Base-by-base conservation (phyloP, 64 coral and sea anemone species). In the Orbicella faveolata region DNA sequence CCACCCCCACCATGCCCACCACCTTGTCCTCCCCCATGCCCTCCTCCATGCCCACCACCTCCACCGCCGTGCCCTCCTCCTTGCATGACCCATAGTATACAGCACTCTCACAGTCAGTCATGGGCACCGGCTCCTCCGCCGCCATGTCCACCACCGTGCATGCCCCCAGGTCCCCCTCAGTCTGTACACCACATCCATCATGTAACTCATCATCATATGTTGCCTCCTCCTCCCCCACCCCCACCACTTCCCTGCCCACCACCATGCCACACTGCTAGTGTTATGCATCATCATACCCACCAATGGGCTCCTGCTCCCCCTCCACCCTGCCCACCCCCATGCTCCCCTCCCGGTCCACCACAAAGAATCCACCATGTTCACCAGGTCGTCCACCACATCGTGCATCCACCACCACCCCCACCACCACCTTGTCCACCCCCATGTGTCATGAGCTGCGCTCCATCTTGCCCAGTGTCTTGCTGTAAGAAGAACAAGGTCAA, bases 401-500 rank as follows among this genome's bases (percentile, higher is more conserved):
- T 95, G 9, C 94, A 95, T 39, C 94, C 94, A 88, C 94, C 94
- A 87, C 93, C 93, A 83, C 88, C 88, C 12, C 88, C 93, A 61
- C 88, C 91, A 81, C 84, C 91, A 70, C 52, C 81, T 9, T 88
- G 75, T 13, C 74, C 88, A 6, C 93, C 93, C 53, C 75, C 79
- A 0, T 91, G 89, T 69, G 75, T 16, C 55, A 16, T 59, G 55
- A 87, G 64, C 64, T 89, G 88, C 19, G 84, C 89, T 74, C 88
- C 93, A 63, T 54, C 93, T 4, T 94, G 93, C 77, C 94, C 94
- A 30, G 77, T 79, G 35, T 66, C 74, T 30, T 96, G 94, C 70
- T 96, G 94, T 77, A 96, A 96, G 81, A 96, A 96, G 94, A 96
- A 96, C 88, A 96, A 96, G 82, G 94, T 96, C 12, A 96, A 48